Conservation (phyloP, 2,888 invertebrate genomes). For the Magallana nippona region DNA sequence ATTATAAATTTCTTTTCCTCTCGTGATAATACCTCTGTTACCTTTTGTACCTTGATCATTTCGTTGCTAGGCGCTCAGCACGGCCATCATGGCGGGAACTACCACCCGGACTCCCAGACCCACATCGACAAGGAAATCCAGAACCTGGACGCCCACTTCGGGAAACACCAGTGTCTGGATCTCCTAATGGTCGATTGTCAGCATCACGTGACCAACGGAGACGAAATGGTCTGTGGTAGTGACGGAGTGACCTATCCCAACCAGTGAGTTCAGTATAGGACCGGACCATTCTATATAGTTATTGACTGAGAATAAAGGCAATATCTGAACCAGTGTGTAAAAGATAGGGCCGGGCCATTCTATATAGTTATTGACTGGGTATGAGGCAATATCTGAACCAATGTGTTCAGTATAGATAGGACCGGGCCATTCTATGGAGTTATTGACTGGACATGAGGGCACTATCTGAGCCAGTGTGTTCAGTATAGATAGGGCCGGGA, state of each 20-base stretch:
- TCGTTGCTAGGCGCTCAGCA: not conserved
- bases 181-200: slow-evolving; percentile 54
- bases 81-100: slow-evolving; percentile 10
- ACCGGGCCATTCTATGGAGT: too few relatives aligned
- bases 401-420: too few relatives aligned
- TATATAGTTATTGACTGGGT: too few relatives aligned
- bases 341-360: not conserved
- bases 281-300: not conserved
- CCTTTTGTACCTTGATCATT: not conserved
- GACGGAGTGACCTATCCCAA: slow-evolving; percentile 54
- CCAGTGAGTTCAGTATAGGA: slow-evolving; percentile 49
- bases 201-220: slow-evolving; percentile 47
- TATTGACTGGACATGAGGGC: too few relatives aligned
- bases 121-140: slow-evolving; percentile 52
- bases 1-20: not conserved
- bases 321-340: slow-evolving; percentile 54
- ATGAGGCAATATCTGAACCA: too few relatives aligned
- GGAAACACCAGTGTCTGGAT: slow-evolving; percentile 52
- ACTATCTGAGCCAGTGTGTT: too few relatives aligned
- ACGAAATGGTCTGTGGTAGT: slow-evolving; percentile 53
- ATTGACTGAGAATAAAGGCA: too few relatives aligned
- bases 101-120: slow-evolving; percentile 32
- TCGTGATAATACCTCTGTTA: not conserved
- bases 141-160: slow-evolving; percentile 48
- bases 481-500: too few relatives aligned